Evolutionary conservation across 2,113 vertebrate genomes (phyloP), one percentile per base, ranked within the genome.

Genomic region (Gyps fulvus): DNA sequence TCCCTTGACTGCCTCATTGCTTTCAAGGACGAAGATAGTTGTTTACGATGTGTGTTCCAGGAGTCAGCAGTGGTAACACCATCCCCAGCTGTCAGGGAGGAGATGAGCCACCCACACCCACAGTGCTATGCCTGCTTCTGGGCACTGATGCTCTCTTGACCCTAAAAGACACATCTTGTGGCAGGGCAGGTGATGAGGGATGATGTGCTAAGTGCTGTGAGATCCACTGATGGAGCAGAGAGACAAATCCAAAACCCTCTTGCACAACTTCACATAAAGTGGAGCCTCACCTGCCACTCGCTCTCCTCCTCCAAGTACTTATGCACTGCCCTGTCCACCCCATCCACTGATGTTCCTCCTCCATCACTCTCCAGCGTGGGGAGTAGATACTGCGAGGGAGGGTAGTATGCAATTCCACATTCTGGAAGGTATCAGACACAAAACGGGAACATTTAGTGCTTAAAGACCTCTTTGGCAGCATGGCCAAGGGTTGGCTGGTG

Each of bases 371-470:
- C 99, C 97, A 99, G 98, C 5, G 98, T 97, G 0, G 99, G 98
- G 25, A 99, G 97, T 13, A 98, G 97, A 58, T 98, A 98, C 98
- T 99, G 98, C 0, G 99, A 99, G 18, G 99, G 99, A 4, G 99
- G 98, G 69, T 98, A 99, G 92, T 99, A 99, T 0, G 99, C 98
- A 63, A 99, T 97, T 20, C 99, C 99, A 18, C 98, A 97, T 87
- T 99, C 99, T 99, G 96, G 15, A 95, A 97, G 94, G 84, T 32
- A 97, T 3, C 42, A 89, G 50, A 90, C 29, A 94, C 50, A 57
- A 38, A 82, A n/a, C 18, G 73, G 92, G 61, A 87, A 83, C 43
- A 72, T 61, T 45, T 57, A 58, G 27, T 45, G 76, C 21, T 91
- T 84, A 22, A 29, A 83, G 36, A 66, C 23, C 36, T 72, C 58